phyloP scores from a whole-genome alignment of 2,797 vertebrate genomes.

The Micromesistius poutassou region DNA sequence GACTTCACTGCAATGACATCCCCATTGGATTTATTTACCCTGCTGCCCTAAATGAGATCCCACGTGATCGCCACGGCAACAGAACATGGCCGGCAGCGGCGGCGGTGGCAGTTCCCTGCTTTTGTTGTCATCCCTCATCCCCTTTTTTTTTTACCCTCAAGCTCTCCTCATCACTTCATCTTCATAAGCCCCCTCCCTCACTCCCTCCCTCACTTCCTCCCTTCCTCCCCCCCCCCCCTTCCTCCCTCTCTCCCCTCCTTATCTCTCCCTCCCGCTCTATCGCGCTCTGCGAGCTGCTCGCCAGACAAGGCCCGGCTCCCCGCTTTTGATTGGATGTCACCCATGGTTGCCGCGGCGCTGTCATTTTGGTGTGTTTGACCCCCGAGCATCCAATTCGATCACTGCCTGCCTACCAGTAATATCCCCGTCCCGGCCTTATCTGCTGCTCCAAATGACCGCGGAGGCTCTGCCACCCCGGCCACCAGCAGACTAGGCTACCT shows the following conservation, averaged over 20 bases:
- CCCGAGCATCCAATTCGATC: constrained; percentile 62
- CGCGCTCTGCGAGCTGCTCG: neutral
- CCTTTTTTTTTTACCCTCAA: neutral
- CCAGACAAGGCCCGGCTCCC: constrained; percentile 23
- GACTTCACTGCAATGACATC: constrained; percentile 23
- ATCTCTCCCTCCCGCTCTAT: constrained; percentile 20
- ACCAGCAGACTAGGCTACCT: neutral
- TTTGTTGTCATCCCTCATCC: neutral
- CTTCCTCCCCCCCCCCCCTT: constrained; percentile 13
- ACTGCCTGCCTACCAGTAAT: constrained; percentile 59
- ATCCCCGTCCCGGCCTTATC: constrained; percentile 30
- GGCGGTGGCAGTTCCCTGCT: neutral
- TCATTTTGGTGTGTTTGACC: constrained; percentile 67
- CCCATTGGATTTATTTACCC: constrained; percentile 25
- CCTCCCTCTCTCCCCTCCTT: neutral
- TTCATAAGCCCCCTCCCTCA: neutral
- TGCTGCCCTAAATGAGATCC: constrained; percentile 20
- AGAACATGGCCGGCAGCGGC: neutral
- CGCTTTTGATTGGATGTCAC: constrained; percentile 43
- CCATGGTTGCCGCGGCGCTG: constrained; percentile 39
- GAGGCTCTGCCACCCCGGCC: neutral
- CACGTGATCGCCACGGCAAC: neutral
- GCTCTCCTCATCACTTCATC: neutral
- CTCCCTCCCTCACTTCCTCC: constrained; percentile 5
- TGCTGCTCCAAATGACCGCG: neutral